Percentiles rank a stretch among this genome's conserved stretches.
Evolutionary conservation across 2,888 invertebrate genomes (phyloP).

Genomic region (Troides helena): DNA sequence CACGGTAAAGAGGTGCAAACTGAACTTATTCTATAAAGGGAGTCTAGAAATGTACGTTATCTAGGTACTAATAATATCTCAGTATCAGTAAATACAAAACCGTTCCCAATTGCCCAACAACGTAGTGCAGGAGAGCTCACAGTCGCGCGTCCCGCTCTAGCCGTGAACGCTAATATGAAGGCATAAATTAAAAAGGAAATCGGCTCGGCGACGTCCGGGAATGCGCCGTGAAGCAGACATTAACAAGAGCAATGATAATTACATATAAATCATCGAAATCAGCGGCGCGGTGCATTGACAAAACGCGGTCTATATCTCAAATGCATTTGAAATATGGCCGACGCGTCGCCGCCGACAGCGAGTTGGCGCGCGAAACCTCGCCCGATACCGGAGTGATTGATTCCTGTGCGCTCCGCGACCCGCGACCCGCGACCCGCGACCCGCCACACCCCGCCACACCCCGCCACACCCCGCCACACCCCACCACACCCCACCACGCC

Average conservation of each 20-base stretch:
- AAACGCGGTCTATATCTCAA: slow-evolving; percentile 74
- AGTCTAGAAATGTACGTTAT: too few relatives aligned
- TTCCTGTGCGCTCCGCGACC: slow-evolving; percentile 47
- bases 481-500: too few relatives aligned
- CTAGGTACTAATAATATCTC: not conserved
- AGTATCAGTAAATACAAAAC: not conserved
- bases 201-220: slow-evolving; percentile 60
- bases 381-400: slow-evolving; percentile 73
- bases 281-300: slow-evolving; percentile 79
- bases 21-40: too few relatives aligned
- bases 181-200: slow-evolving; percentile 61
- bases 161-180: slow-evolving; percentile 25
- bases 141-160: slow-evolving; percentile 3
- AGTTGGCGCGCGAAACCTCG: slow-evolving; percentile 68
- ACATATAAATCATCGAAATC: slow-evolving; percentile 75
- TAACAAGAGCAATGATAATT: slow-evolving; percentile 77
- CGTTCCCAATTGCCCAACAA: not conserved
- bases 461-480: too few relatives aligned
- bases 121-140: not conserved
- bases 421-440: too few relatives aligned
- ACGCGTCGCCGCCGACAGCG: slow-evolving; percentile 65
- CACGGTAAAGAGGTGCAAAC: too few relatives aligned
- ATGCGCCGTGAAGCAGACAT: slow-evolving; percentile 75
- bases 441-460: too few relatives aligned
- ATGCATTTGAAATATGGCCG: slow-evolving; percentile 73